These are phyloP conservation scores for Drosophila sturtevanti DNA, from an alignment of 1,140 invertebrate genomes.

Conservation along the genomic window DNA sequence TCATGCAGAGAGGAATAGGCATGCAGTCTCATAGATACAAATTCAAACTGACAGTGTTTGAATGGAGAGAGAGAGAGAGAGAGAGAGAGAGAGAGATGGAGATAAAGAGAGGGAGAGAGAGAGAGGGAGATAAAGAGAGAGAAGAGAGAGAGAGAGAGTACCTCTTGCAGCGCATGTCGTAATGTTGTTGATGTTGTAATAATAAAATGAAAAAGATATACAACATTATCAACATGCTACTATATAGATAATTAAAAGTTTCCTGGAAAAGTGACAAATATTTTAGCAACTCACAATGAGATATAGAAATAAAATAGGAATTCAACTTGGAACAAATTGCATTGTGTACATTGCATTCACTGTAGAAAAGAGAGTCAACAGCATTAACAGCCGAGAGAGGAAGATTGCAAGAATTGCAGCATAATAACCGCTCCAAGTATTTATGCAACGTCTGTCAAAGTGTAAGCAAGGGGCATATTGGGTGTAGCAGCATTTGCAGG, in stretches of 20 bases:
- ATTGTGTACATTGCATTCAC: conserved; percentile 9
- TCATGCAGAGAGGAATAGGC: conserved; percentile 31
- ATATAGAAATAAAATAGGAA: neutral
- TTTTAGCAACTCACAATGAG: conserved; percentile 62
- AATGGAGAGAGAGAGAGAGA: conserved; percentile 5
- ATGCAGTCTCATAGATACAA: conserved; percentile 36
- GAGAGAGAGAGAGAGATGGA: conserved; percentile 12
- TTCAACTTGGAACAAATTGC: neutral
- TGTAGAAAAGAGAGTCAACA: conserved; percentile 18
- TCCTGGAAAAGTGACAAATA: conserved; percentile 58
- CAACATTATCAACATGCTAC: conserved; percentile 27
- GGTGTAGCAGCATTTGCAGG: conserved; percentile 40
- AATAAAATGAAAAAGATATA: conserved; percentile 39
- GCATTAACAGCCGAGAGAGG: neutral
- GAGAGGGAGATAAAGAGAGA: conserved; percentile 18
- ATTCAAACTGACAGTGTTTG: conserved; percentile 47
- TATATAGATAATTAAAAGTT: conserved; percentile 44
- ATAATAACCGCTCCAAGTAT: conserved; percentile 52
- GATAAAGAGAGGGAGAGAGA: neutral
- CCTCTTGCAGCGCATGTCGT: conserved; percentile 57
- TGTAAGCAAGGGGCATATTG: neutral
- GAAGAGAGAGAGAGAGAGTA: neutral
- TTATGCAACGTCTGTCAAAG: conserved; percentile 62
- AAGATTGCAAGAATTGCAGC: conserved; percentile 48
- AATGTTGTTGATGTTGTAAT: conserved; percentile 77